A percentile compares a stretch with the other conserved stretches of the same genome.
phyloP scores from a whole-genome alignment of 2,888 invertebrate genomes.

The Plutella xylostella region DNA sequence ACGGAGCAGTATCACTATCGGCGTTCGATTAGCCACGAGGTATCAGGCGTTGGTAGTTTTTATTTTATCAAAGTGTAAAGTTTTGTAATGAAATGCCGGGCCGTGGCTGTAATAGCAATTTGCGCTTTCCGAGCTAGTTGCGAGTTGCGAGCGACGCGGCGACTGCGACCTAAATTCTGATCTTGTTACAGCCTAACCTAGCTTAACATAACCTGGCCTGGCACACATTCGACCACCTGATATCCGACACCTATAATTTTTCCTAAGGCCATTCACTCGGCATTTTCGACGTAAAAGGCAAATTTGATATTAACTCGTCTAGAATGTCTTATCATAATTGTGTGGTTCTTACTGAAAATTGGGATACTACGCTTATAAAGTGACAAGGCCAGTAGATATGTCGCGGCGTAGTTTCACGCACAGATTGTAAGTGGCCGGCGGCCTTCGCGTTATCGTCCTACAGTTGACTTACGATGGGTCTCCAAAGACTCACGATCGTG shows the following conservation, averaged over 20 bases:
- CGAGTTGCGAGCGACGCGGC: too few species aligned
- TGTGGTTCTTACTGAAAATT: not conserved
- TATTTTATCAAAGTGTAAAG: conserved; percentile 25
- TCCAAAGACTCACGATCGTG: too few species aligned
- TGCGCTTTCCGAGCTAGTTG: too few species aligned
- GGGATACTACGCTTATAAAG: not conserved
- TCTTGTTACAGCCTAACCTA: conserved; percentile 20
- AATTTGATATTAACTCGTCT: too few species aligned
- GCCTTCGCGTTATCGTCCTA: conserved; percentile 25
- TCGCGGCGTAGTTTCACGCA: not conserved
- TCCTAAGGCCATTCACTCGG: not conserved
- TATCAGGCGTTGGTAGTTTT: too few species aligned
- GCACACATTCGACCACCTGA: conserved; percentile 27
- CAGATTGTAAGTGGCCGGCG: conserved; percentile 6
- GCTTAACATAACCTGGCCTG: conserved; percentile 24
- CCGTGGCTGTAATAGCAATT: conserved; percentile 32
- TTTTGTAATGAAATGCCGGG: conserved; percentile 24
- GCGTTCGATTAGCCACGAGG: too few species aligned
- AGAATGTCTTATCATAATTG: not conserved
- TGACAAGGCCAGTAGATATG: not conserved
- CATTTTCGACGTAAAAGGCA: too few species aligned
- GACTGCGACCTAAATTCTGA: conserved; percentile 6
- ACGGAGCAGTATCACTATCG: too few species aligned
- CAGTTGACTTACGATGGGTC: conserved; percentile 6
- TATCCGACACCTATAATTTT: conserved; percentile 16